Percentiles rank a stretch among this genome's conserved stretches.
These are phyloP conservation scores for Chaenodraco wilsoni DNA, from an alignment of 2,797 vertebrate genomes.

Conservation along the genomic window DNA sequence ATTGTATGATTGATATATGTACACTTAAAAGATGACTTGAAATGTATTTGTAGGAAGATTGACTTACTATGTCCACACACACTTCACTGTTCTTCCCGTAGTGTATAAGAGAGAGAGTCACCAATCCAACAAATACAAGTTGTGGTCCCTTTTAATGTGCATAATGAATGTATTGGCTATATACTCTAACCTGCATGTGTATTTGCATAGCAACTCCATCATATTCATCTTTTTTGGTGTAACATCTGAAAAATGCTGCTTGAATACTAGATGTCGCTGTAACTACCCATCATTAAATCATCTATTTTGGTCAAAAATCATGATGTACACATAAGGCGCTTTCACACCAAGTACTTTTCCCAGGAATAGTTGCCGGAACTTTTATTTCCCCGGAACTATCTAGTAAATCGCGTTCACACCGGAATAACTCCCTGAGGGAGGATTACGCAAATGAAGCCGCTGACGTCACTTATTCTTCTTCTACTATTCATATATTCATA, in stretches of 20 bases:
- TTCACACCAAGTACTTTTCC: too few species aligned
- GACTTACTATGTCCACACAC: background rate
- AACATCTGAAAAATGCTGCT: slow-evolving; percentile 15
- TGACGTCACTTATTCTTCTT: too few species aligned
- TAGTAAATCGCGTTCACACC: too few species aligned
- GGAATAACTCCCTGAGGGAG: too few species aligned
- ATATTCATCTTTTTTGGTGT: slow-evolving; percentile 20
- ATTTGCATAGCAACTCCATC: slow-evolving; percentile 14
- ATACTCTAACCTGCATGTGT: background rate
- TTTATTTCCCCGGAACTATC: too few species aligned
- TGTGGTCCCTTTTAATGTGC: slow-evolving; percentile 13
- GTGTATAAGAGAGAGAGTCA: background rate
- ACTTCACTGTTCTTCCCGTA: background rate
- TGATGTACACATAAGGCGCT: background rate
- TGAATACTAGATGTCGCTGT: slow-evolving; percentile 8
- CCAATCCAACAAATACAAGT: slow-evolving; percentile 30
- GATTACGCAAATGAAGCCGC: too few species aligned
- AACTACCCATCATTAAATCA: slow-evolving; percentile 19
- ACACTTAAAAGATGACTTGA: background rate
- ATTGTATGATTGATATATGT: background rate
- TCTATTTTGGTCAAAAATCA: slow-evolving; percentile 7
- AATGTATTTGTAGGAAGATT: background rate
- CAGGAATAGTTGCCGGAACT: too few species aligned
- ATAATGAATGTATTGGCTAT: background rate
- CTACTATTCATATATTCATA: too few species aligned